Percentiles rank a stretch among this genome's conserved stretches.
These are phyloP conservation scores for Taenioides sp. DNA, from an alignment of 2,797 vertebrate species.

Conservation along the genomic window DNA sequence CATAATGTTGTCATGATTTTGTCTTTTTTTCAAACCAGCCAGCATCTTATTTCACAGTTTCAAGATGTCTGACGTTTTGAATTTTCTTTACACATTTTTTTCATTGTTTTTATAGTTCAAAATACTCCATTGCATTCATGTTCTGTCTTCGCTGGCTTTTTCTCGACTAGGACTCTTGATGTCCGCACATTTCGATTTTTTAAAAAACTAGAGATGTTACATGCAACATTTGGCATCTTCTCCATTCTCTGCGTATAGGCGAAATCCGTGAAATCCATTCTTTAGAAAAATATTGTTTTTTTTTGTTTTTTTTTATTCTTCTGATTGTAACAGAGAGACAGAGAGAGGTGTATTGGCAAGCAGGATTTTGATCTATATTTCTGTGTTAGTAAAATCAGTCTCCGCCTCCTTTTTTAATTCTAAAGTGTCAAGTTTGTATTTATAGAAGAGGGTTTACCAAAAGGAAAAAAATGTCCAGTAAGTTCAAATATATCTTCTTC, in stretches of 20 bases:
- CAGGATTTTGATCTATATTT: slow-evolving; percentile 20
- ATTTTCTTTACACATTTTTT: slow-evolving; percentile 3
- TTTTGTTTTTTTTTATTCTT: slow-evolving; percentile 47
- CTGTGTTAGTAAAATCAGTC: slow-evolving; percentile 43
- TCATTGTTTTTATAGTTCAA: slow-evolving; percentile 7
- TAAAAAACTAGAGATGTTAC: slow-evolving; percentile 78
- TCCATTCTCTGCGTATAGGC: slow-evolving; percentile 51
- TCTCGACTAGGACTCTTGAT: slow-evolving; percentile 16
- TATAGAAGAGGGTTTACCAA: slow-evolving; percentile 3
- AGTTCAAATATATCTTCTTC: not conserved
- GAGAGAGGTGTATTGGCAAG: slow-evolving; percentile 50
- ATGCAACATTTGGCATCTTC: slow-evolving; percentile 82
- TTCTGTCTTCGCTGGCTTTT: slow-evolving; percentile 40
- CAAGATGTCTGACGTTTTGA: slow-evolving; percentile 19
- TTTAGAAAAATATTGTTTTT: slow-evolving; percentile 76
- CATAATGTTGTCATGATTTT: slow-evolving; percentile 29
- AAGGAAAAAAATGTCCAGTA: not conserved
- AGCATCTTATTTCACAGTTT: slow-evolving; percentile 26
- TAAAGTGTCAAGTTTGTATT: slow-evolving; percentile 63
- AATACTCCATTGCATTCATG: slow-evolving; percentile 8
- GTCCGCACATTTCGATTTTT: slow-evolving; percentile 55
- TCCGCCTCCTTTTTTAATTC: slow-evolving; percentile 35
- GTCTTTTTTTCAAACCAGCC: slow-evolving; percentile 12
- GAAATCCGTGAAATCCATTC: slow-evolving; percentile 59
- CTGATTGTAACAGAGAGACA: slow-evolving; percentile 69